Conservation (phyloP, 2,888 invertebrate genomes). For the Furcula furcula region DNA sequence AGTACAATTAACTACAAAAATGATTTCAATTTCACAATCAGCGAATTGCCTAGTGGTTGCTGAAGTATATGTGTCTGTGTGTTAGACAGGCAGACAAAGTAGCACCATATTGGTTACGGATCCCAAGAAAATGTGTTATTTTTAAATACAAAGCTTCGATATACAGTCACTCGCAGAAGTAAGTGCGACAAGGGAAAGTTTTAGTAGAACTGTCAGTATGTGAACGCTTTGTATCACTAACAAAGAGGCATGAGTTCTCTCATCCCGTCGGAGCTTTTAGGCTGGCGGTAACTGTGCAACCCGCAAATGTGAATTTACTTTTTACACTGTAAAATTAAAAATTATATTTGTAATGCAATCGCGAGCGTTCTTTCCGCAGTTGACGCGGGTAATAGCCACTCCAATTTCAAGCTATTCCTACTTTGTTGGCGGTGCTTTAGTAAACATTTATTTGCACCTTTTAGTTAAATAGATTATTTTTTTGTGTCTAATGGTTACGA, state of each 20-base stretch:
- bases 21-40: too few species aligned
- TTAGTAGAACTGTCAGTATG: conserved; percentile 50
- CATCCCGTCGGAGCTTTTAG: conserved; percentile 58
- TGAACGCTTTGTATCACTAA: conserved; percentile 61
- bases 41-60: too few species aligned
- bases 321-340: conserved; percentile 1
- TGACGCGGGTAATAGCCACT: background rate
- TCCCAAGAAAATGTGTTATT: too few species aligned
- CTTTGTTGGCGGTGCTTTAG: background rate
- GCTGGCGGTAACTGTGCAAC: conserved; percentile 48
- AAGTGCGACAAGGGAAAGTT: conserved; percentile 44
- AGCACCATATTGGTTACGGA: too few species aligned
- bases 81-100: too few species aligned
- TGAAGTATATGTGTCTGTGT: too few species aligned
- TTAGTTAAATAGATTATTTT: too few species aligned
- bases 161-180: conserved; percentile 15
- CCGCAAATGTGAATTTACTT: conserved; percentile 6
- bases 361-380: background rate
- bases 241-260: conserved; percentile 54
- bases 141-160: conserved; percentile 5
- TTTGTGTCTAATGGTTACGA: too few species aligned
- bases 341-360: background rate
- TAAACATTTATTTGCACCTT: background rate
- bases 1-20: too few species aligned
- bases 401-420: background rate